These are phyloP conservation scores for Oreochromis grahami DNA, from an alignment of 2,797 vertebrate species.

Conservation along the genomic window DNA sequence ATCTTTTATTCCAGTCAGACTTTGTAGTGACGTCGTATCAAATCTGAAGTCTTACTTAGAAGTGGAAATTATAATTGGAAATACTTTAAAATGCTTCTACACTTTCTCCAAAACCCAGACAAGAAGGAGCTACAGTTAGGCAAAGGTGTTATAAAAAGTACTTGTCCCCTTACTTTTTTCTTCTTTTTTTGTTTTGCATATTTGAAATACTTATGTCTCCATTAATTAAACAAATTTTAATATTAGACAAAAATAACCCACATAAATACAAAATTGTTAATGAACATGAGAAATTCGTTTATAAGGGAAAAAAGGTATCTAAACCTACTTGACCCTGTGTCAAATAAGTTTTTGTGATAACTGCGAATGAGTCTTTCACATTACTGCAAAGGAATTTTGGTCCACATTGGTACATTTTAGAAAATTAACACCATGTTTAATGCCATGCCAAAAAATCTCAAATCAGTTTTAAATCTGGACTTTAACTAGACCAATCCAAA, in stretches of 20 bases:
- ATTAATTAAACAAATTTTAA: background rate
- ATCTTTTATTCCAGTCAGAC: background rate
- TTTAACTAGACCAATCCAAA: background rate
- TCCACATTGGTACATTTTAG: background rate
- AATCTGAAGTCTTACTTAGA: background rate
- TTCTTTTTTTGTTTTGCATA: background rate
- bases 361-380: background rate
- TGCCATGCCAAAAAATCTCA: background rate
- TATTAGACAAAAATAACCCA: background rate
- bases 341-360: rapidly evolving
- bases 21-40: background rate
- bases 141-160: background rate
- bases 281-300: background rate
- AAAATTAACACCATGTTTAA: background rate
- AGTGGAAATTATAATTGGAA: background rate
- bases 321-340: background rate
- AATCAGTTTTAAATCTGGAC: background rate
- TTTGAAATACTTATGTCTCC: background rate
- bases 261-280: background rate
- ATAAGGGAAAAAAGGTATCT: rapidly evolving
- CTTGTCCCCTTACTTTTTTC: background rate
- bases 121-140: background rate
- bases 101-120: background rate
- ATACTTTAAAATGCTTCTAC: background rate
- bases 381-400: background rate